A percentile compares a stretch with the other conserved stretches of the same genome.
Evolutionary conservation across 2,113 vertebrate genomes (phyloP).

Genomic region (Centropus bengalensis): DNA sequence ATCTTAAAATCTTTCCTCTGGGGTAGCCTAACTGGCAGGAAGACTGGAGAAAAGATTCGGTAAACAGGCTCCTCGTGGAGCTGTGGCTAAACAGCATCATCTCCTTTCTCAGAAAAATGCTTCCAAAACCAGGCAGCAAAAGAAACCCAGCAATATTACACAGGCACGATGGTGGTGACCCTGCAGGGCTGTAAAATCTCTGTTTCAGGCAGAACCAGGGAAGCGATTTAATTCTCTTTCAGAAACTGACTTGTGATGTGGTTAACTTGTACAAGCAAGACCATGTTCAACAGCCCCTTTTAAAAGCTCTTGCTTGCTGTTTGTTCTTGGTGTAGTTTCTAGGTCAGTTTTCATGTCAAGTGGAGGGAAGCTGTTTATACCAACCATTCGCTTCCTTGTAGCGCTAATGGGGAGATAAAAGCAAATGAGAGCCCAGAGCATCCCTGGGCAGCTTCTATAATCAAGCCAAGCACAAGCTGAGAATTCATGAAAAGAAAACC

Average conservation of each 20-base stretch:
- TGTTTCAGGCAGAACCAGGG: background rate
- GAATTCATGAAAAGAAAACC: background rate
- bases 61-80: background rate
- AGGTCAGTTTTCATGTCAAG: constrained; percentile 20
- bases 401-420: background rate
- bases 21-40: background rate
- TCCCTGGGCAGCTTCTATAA: background rate
- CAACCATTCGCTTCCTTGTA: constrained; percentile 4
- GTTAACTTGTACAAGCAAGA: background rate
- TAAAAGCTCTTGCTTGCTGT: background rate
- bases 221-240: background rate
- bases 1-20: background rate
- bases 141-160: background rate
- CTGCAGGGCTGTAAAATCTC: background rate
- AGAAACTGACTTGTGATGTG: background rate
- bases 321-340: constrained; percentile 11
- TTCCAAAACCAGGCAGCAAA: background rate
- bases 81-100: background rate
- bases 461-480: background rate
- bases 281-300: background rate
- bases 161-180: background rate
- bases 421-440: background rate
- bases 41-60: background rate
- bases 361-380: background rate
- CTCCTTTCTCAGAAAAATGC: background rate